Percentiles rank a stretch among this genome's conserved stretches.
phyloP scores from a whole-genome alignment of 35 echinoderm and acorn worm genomes.

The Hemicentrotus pulcherrimus region DNA sequence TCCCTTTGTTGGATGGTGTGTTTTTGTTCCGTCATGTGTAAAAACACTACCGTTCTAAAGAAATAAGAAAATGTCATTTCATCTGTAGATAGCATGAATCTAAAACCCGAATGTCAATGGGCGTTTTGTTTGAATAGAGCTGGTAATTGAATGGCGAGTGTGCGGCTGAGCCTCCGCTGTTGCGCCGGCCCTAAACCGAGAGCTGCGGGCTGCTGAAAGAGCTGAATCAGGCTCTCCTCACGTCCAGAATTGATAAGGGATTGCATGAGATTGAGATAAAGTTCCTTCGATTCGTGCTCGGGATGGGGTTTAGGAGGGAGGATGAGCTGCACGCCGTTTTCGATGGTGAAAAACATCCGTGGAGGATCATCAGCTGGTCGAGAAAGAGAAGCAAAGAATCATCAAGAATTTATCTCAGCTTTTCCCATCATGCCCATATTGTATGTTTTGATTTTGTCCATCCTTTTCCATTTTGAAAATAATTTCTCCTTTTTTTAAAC shows the following conservation, averaged over 20 bases:
- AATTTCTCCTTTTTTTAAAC: too few relatives aligned
- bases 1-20: too few relatives aligned
- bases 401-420: too few relatives aligned
- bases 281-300: conserved; percentile 45
- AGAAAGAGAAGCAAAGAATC: neutral
- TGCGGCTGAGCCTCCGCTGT: conserved; percentile 51
- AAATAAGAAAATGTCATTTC: too few relatives aligned
- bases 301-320: conserved; percentile 77
- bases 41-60: too few relatives aligned
- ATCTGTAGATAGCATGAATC: neutral
- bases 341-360: conserved; percentile 70
- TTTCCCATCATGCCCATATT: too few relatives aligned
- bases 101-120: neutral
- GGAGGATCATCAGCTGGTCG: conserved; percentile 81
- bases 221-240: conserved; percentile 57
- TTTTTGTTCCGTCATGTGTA: too few relatives aligned
- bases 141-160: conserved; percentile 39
- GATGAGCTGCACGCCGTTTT: conserved; percentile 79
- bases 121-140: neutral
- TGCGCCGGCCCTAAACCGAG: conserved; percentile 25
- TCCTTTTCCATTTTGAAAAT: too few relatives aligned
- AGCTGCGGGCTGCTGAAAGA: conserved; percentile 54
- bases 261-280: conserved; percentile 32
- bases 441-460: too few relatives aligned
- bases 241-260: conserved; percentile 18